Conservation (phyloP, 2,888 invertebrate species). For the Drosophila falleni region DNA sequence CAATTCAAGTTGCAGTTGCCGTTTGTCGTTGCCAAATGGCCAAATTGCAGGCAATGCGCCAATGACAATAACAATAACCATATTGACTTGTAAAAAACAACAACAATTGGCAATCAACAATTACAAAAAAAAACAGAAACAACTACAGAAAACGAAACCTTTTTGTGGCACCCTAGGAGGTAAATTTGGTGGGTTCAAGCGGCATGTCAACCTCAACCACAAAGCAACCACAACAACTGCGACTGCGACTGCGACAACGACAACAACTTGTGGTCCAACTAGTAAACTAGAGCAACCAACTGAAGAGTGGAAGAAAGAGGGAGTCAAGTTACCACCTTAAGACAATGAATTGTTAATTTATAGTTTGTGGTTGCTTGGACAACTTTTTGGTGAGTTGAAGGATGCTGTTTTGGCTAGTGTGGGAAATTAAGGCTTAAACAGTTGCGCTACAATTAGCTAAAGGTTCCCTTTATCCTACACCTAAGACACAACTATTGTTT, state of each 20-base stretch:
- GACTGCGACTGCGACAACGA: slow-evolving; percentile 21
- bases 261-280: slow-evolving; percentile 55
- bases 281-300: slow-evolving; percentile 52
- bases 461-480: background rate
- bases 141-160: slow-evolving; percentile 24
- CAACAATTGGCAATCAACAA: slow-evolving; percentile 41
- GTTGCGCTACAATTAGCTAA: background rate
- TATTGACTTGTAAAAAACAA: slow-evolving; percentile 72
- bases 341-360: slow-evolving; percentile 77
- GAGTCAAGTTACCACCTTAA: slow-evolving; percentile 18
- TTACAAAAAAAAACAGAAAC: background rate
- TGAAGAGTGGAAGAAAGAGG: background rate
- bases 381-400: slow-evolving; percentile 12
- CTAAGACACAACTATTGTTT: background rate
- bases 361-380: slow-evolving; percentile 26
- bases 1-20: slow-evolving; percentile 32
- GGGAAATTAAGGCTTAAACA: background rate
- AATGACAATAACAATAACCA: slow-evolving; percentile 75
- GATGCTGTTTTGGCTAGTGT: slow-evolving; percentile 12
- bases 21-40: slow-evolving; percentile 53
- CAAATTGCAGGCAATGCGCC: slow-evolving; percentile 69
- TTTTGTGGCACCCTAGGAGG: slow-evolving; percentile 25
- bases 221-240: slow-evolving; percentile 49
- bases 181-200: slow-evolving; percentile 45
- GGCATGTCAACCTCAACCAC: slow-evolving; percentile 56